These are phyloP conservation scores for Serilophus lunatus DNA, from an alignment of 2,113 vertebrate genomes.

Conservation along the genomic window DNA sequence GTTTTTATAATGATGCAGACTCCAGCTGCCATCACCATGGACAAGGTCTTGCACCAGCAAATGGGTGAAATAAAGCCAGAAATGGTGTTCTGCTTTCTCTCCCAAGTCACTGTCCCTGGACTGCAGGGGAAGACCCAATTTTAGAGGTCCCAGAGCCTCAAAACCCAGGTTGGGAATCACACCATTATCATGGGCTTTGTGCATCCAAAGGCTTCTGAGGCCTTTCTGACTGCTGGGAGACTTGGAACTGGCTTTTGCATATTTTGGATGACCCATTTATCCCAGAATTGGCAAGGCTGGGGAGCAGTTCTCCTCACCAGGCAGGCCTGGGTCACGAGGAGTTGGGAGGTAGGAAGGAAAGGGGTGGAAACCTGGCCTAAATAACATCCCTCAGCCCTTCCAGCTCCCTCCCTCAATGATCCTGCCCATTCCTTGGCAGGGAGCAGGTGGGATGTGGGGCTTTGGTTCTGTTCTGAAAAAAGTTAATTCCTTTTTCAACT, in stretches of 20 bases:
- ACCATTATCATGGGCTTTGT: not conserved
- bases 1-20: not conserved
- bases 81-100: not conserved
- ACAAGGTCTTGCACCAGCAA: not conserved
- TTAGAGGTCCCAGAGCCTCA: not conserved
- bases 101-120: not conserved
- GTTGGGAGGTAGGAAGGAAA: slow-evolving; percentile 56
- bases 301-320: not conserved
- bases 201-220: not conserved
- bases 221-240: not conserved
- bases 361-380: not conserved
- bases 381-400: not conserved
- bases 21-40: not conserved
- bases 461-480: not conserved
- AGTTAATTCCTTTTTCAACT: not conserved
- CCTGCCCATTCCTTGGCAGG: not conserved
- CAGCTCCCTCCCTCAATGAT: not conserved
- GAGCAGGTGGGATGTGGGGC: not conserved
- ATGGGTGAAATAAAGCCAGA: not conserved
- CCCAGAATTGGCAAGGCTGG: slow-evolving; percentile 18
- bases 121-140: not conserved
- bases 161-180: not conserved
- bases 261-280: slow-evolving; percentile 60
- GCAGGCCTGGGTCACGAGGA: slow-evolving; percentile 39
- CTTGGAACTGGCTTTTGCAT: slow-evolving; percentile 35